Conservation (phyloP, 37 sponge, comb jelly and placozoan species). For the Bolinopsis microptera region DNA sequence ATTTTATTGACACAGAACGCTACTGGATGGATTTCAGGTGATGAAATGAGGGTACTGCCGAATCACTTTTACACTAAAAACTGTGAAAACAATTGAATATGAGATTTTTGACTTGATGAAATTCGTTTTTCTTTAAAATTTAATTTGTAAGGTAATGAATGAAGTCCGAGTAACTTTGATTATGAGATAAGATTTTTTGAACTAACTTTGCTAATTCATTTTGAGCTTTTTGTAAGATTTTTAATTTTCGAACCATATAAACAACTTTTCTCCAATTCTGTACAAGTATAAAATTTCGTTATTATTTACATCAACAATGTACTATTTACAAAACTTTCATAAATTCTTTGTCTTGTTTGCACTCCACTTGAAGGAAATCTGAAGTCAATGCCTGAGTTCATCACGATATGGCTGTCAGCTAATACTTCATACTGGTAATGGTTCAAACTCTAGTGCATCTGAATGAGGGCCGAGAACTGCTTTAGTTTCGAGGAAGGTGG, state of each 20-base stretch:
- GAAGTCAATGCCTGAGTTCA: not conserved
- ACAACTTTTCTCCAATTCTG: not conserved
- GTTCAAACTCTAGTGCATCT: slow-evolving; percentile 68
- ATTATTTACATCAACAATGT: not conserved
- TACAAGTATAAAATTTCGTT: not conserved
- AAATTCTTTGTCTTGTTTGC: not conserved
- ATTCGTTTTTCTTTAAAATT: no score
- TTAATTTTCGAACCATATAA: not conserved
- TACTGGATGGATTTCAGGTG: no score
- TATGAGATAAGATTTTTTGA: no score
- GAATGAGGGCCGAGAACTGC: slow-evolving; percentile 74
- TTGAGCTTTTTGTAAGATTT: not conserved
- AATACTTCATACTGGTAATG: not conserved
- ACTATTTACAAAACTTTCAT: not conserved
- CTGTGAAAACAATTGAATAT: no score
- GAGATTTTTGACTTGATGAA: no score
- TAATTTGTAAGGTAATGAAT: no score
- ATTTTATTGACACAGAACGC: no score
- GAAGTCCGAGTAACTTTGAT: no score
- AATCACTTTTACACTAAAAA: no score
- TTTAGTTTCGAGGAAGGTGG: slow-evolving; percentile 79
- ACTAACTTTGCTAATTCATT: no score
- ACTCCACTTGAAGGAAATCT: not conserved
- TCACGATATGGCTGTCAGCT: not conserved
- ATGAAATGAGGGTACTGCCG: no score